These are phyloP conservation scores for Nemopilema nomurai DNA, from an alignment of 30 jellyfish, hydroid and myxozoan genomes.

Conservation along the genomic window DNA sequence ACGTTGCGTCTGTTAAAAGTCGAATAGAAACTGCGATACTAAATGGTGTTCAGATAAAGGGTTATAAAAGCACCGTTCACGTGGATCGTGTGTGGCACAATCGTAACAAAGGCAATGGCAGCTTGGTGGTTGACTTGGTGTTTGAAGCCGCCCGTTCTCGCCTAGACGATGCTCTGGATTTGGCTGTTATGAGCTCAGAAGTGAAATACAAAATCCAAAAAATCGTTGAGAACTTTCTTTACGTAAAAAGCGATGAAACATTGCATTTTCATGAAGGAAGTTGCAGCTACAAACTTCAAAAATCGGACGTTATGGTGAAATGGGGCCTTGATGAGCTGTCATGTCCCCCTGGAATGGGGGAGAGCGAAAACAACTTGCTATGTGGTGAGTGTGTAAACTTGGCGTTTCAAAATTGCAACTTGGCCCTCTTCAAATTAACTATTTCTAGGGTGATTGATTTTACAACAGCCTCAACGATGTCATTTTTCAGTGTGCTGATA, in stretches of 20 bases:
- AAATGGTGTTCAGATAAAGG: conserved; percentile 19
- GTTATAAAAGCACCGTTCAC: not conserved
- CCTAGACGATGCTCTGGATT: conserved; percentile 13
- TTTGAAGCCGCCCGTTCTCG: not conserved
- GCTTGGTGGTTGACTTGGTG: conserved; percentile 18
- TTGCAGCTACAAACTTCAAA: conserved; percentile 17
- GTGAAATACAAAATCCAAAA: conserved; percentile 33
- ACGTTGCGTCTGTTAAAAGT: not conserved
- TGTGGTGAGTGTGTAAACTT: conserved; percentile 67
- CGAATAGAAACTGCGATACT: conserved; percentile 11
- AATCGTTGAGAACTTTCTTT: conserved; percentile 24
- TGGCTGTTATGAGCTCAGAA: conserved; percentile 57
- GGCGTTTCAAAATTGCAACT: no score
- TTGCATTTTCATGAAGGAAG: conserved; percentile 8
- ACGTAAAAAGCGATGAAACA: not conserved
- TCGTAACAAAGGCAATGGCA: conserved; percentile 1
- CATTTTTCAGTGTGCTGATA: no score
- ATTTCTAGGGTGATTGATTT: not conserved
- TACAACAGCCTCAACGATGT: not conserved
- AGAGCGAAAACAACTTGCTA: conserved; percentile 46
- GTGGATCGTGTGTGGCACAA: conserved; percentile 5
- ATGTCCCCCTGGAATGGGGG: conserved; percentile 87
- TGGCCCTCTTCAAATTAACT: no score
- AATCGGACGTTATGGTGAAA: conserved; percentile 13
- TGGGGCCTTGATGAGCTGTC: conserved; percentile 47